Percentiles rank a stretch among this genome's conserved stretches.
Evolutionary conservation across 2,797 vertebrate genomes (phyloP).

Genomic region (Pangasius mekongensis): DNA sequence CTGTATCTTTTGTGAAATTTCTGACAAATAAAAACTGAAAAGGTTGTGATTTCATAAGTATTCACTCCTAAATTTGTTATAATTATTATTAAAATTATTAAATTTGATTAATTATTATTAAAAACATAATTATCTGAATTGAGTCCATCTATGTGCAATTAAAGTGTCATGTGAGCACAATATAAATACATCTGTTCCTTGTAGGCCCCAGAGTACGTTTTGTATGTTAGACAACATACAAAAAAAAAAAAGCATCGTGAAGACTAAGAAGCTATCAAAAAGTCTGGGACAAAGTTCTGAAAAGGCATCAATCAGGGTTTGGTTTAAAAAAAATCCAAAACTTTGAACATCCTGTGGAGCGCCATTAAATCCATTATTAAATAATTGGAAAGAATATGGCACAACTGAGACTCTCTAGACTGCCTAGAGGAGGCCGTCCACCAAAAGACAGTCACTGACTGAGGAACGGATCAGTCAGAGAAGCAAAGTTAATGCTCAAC

Average conservation of each 20-base stretch:
- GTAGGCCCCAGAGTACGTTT: neutral
- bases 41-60: neutral
- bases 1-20: neutral
- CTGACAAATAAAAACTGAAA: neutral
- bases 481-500: neutral
- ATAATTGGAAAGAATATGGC: neutral
- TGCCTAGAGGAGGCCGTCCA: neutral
- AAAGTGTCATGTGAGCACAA: neutral
- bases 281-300: neutral
- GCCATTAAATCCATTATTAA: constrained; percentile 1
- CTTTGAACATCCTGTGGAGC: neutral
- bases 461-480: neutral
- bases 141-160: neutral
- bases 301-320: neutral
- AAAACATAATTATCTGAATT: neutral
- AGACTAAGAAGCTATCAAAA: neutral
- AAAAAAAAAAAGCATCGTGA: neutral
- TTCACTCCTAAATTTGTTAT: neutral
- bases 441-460: neutral
- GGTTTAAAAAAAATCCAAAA: neutral
- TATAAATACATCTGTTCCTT: neutral
- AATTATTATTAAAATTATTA: too few relatives aligned
- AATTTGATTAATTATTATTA: too few relatives aligned
- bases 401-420: neutral
- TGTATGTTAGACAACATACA: neutral